Base-by-base conservation (phyloP, 2,113 vertebrate species). In the Poecilia latipinna region DNA sequence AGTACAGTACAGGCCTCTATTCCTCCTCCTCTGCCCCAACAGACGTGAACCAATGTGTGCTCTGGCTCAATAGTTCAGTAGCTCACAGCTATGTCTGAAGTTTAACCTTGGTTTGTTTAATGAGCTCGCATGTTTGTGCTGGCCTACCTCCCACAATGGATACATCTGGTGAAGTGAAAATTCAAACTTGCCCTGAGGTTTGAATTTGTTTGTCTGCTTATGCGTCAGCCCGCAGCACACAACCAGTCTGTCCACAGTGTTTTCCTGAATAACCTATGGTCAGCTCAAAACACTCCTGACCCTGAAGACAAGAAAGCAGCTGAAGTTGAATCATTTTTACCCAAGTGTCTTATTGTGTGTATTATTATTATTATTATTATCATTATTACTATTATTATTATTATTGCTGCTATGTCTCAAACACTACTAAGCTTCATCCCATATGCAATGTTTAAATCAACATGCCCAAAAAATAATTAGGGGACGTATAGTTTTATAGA, bases 191-290 rank as follows among this genome's bases (percentile, higher is more conserved):
- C 74, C 80, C 67, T 42, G 0, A 37, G 74, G 79, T 81, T 71
- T 74, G 68, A 78, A 74, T 86, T 65, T 86, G 60, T 83, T 78
- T 86, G 33, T 74, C 71, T 87, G 72, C 81, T 87, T 75, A 74
- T 82, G 63, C 19, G 65, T 73, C 64, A 68, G 70, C 74, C 78
- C 70, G 77, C 69, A 72, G 61, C 60, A 39, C 71, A 74, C 33
- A 68, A 68, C 54, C 73, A 87, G 51, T 72, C 54, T 76, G 75
- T 86, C 76, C 70, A 65, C 44, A 57, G 74, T 84, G 64, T 70
- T 79, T 82, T 65, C 33, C 42, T 80, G 39, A n/a, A 17, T 73
- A 72, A 51, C 33, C 33, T 11, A 28, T 26, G 48, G 75, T 79
- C 15, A 8, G 70, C 74, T 82, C 67, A 82, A 85, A 57, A 57